phyloP scores from a whole-genome alignment of 2,113 vertebrate species.

The Lophius piscatorius region DNA sequence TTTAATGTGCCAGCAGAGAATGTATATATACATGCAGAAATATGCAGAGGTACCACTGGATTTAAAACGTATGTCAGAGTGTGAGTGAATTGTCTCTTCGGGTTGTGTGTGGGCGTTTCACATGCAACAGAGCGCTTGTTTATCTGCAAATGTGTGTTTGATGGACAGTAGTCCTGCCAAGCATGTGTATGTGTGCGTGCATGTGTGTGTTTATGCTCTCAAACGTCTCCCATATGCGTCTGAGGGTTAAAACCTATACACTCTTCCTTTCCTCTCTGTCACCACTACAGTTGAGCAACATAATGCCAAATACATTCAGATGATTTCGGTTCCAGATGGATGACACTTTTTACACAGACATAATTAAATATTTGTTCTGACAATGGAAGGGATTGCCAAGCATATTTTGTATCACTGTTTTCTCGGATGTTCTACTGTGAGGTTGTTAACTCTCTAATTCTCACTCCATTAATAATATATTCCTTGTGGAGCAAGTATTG shows the following conservation, averaged over 20 bases:
- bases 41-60: slow-evolving; percentile 12
- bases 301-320: background rate
- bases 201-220: slow-evolving; percentile 35
- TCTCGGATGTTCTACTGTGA: background rate
- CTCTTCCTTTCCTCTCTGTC: slow-evolving; percentile 41
- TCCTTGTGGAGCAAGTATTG: too few species aligned
- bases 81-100: slow-evolving; percentile 14
- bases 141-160: slow-evolving; percentile 52
- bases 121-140: slow-evolving; percentile 63
- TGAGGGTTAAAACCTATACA: slow-evolving; percentile 52
- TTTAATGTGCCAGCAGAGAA: too few species aligned
- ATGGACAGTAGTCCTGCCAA: slow-evolving; percentile 68
- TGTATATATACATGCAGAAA: slow-evolving; percentile 24
- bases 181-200: slow-evolving; percentile 24
- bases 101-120: slow-evolving; percentile 34
- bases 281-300: slow-evolving; percentile 2
- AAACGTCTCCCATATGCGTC: slow-evolving; percentile 77
- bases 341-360: background rate
- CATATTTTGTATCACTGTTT: background rate
- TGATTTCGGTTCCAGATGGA: background rate
- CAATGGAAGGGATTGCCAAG: background rate
- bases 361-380: slow-evolving; percentile 6
- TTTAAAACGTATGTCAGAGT: slow-evolving; percentile 21
- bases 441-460: background rate
- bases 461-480: too few species aligned